Percentiles rank a stretch among this genome's conserved stretches.
Evolutionary conservation across 2,888 invertebrate species (phyloP).

Genomic region (Sarcophaga rosellei): DNA sequence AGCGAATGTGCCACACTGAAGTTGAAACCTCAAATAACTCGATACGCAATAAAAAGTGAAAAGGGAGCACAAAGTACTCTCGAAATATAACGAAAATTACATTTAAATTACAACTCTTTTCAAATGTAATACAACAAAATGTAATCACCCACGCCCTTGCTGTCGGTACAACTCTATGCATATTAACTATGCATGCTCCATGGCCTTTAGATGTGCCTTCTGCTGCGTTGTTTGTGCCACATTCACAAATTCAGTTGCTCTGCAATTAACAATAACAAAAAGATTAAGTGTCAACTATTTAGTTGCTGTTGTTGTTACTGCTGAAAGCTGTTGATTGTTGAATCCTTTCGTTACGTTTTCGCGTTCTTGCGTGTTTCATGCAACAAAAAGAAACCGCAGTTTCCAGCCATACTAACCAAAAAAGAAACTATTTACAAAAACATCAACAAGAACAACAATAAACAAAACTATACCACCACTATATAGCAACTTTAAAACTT

Average conservation of each 20-base stretch:
- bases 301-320: slow-evolving; percentile 24
- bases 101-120: slow-evolving; percentile 64
- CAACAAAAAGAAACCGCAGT: slow-evolving; percentile 43
- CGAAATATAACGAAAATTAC: slow-evolving; percentile 41
- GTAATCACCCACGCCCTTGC: not conserved
- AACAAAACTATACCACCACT: slow-evolving; percentile 8
- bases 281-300: slow-evolving; percentile 61
- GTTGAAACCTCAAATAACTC: slow-evolving; percentile 49
- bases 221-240: not conserved
- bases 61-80: not conserved
- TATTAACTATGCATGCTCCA: not conserved
- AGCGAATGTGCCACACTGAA: slow-evolving; percentile 37
- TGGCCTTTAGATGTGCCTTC: not conserved
- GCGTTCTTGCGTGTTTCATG: not conserved
- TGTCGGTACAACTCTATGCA: no score
- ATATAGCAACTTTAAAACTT: slow-evolving; percentile 23
- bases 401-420: slow-evolving; percentile 25
- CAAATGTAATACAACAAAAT: slow-evolving; percentile 10
- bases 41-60: slow-evolving; percentile 1
- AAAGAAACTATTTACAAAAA: not conserved
- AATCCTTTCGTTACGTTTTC: slow-evolving; percentile 29
- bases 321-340: not conserved
- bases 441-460: not conserved
- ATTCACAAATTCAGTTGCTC: slow-evolving; percentile 1
- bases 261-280: slow-evolving; percentile 66